Evolutionary conservation across 2,797 vertebrate species (phyloP), one percentile per base, ranked within the genome.

Genomic region (Salmo trutta): DNA sequence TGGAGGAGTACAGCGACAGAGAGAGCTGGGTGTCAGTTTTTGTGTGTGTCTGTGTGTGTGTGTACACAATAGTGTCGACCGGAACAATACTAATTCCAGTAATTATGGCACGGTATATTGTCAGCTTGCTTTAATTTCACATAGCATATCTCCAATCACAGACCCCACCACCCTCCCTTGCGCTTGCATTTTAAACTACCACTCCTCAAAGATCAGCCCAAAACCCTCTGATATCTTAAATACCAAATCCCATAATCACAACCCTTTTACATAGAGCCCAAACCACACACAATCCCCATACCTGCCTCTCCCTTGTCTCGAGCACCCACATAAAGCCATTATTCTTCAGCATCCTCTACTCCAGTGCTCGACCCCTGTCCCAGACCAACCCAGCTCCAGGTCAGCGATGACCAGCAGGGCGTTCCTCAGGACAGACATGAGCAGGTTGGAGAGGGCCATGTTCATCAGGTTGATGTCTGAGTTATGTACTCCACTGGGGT

Each of bases 391-490:
- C 65, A 52, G 17, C 2, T 0, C 81, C 2, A 87, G 54, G 79
- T 95, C 94, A 5, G 93, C 91, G 72, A 93, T 83, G 80, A 95
- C 76, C 14, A 95, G 88, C 73, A 94, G 76, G 0, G 81, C 72
- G 85, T 95, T 96, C 79, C 94, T 94, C 68, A 90, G 24, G 68
- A 93, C 6, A 0, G 94, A 94, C 75, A 96, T 89, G 82, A 96
- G 84, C 77, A 96, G 82, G 81, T 94, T 95, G 21, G 94, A 94
- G 54, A 94, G 62, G 0, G 94, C 92, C 92, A 96, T 93, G 90
- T 96, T 95, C 8, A 94, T 81, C 36, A 96, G 92, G 66, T 96
- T 94, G 77, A 95, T 89, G 74, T 96, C 94, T 0, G 95, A 94
- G 83, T 88, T 92, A 0, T 87, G 90, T 47, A 90, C 88, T 1